These are phyloP conservation scores for Oceanodroma leucorhoa DNA, from an alignment of 2,797 vertebrate genomes.

Conservation along the genomic window DNA sequence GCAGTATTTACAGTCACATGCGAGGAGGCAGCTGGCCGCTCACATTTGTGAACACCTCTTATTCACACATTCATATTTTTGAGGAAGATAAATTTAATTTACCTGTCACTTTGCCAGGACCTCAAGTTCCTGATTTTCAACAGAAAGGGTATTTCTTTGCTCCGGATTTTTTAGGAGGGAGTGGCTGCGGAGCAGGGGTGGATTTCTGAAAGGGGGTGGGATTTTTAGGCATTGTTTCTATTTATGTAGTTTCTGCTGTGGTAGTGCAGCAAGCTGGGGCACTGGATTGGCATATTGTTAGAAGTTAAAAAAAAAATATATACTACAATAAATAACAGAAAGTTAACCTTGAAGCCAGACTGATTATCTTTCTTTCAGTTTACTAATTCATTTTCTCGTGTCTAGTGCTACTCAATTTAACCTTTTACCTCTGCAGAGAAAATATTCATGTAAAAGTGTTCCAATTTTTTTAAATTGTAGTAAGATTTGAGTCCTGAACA, in stretches of 20 bases:
- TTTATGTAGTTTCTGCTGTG: neutral
- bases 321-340: neutral
- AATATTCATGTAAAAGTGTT: neutral
- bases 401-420: neutral
- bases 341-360: neutral
- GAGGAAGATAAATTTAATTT: neutral
- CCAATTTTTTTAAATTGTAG: neutral
- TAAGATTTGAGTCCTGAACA: neutral
- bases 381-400: neutral
- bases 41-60: neutral
- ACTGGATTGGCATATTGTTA: neutral
- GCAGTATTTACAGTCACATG: neutral
- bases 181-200: neutral
- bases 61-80: neutral
- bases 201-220: neutral
- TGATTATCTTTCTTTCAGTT: neutral
- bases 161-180: neutral
- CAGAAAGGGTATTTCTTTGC: neutral
- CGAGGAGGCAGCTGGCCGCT: neutral
- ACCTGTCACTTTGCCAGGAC: neutral
- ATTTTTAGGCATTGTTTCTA: neutral
- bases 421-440: neutral
- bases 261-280: neutral
- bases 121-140: neutral
- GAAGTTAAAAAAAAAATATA: neutral